Percentiles rank a stretch among this genome's conserved stretches.
Evolutionary conservation across 1,140 invertebrate genomes (phyloP).

Genomic region (Melipona quadrifasciata): DNA sequence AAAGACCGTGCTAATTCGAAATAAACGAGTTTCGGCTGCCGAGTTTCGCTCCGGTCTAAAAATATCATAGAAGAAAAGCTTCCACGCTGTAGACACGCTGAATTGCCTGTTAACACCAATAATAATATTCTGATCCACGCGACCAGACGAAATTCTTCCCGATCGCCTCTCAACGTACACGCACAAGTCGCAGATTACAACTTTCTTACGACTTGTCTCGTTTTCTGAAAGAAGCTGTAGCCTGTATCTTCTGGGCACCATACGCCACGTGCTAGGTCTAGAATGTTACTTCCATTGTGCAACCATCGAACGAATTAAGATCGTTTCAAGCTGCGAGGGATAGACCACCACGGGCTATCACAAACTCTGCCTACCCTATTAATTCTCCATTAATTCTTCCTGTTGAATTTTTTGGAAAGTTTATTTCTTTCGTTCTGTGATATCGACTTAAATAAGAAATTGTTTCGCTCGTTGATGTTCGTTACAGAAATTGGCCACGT

Average conservation of each 20-base stretch:
- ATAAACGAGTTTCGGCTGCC: slow-evolving; percentile 8
- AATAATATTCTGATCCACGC: neutral
- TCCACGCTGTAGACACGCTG: neutral
- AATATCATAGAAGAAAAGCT: neutral
- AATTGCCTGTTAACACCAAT: slow-evolving; percentile 29
- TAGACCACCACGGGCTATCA: neutral
- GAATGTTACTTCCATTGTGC: neutral
- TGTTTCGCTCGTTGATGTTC: too few species aligned
- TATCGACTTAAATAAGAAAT: too few species aligned
- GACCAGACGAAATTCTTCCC: neutral
- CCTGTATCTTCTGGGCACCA: neutral
- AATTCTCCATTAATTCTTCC: too few species aligned
- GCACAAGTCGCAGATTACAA: neutral
- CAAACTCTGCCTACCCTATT: too few species aligned
- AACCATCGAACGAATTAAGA: slow-evolving; percentile 11
- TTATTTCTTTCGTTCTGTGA: too few species aligned
- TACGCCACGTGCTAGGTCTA: neutral
- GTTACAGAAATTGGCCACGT: too few species aligned
- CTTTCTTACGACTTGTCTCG: neutral
- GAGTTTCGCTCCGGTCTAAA: neutral
- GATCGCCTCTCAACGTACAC: too few species aligned
- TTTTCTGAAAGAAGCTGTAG: neutral
- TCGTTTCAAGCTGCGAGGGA: neutral
- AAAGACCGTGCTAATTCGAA: slow-evolving; percentile 20
- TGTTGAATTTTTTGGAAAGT: too few species aligned